Evolutionary conservation across 2,797 vertebrate genomes (phyloP).

Genomic region (Alcedo quadribrachys): DNA sequence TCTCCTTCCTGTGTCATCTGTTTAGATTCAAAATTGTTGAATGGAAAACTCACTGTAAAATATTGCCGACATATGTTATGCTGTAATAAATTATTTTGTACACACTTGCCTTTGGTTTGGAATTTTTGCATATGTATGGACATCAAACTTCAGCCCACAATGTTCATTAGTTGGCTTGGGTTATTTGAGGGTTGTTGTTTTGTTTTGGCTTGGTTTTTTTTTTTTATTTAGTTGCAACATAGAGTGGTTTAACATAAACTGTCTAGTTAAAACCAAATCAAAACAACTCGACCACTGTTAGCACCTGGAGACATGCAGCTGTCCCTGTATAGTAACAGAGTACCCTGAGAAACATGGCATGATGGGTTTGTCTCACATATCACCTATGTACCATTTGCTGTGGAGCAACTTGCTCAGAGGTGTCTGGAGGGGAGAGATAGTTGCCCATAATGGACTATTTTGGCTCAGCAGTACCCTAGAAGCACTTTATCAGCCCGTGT

Average conservation of each 20-base stretch:
- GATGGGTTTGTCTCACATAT: fast-evolving
- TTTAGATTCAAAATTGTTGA: slow-evolving; percentile 68
- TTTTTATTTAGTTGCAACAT: background rate
- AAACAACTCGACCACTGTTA: fast-evolving
- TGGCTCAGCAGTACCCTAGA: background rate
- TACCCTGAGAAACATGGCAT: background rate
- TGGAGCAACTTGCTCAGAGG: background rate
- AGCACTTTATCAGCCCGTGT: fast-evolving
- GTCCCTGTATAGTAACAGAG: background rate
- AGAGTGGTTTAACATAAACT: background rate
- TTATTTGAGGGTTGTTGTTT: background rate
- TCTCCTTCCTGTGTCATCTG: slow-evolving; percentile 67
- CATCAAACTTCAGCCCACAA: background rate
- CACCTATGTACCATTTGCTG: fast-evolving
- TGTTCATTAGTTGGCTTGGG: background rate
- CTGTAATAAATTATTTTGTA: slow-evolving; percentile 87
- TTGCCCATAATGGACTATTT: background rate
- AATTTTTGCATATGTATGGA: background rate
- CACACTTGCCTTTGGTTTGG: slow-evolving; percentile 60
- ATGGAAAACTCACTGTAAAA: slow-evolving; percentile 77
- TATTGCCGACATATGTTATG: slow-evolving; percentile 75
- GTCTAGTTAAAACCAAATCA: background rate
- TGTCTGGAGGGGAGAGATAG: background rate
- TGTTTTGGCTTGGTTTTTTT: too few species aligned
- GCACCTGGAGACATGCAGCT: background rate